Conservation (phyloP, 2,888 invertebrate genomes). For the Drosophila aldrichi region DNA sequence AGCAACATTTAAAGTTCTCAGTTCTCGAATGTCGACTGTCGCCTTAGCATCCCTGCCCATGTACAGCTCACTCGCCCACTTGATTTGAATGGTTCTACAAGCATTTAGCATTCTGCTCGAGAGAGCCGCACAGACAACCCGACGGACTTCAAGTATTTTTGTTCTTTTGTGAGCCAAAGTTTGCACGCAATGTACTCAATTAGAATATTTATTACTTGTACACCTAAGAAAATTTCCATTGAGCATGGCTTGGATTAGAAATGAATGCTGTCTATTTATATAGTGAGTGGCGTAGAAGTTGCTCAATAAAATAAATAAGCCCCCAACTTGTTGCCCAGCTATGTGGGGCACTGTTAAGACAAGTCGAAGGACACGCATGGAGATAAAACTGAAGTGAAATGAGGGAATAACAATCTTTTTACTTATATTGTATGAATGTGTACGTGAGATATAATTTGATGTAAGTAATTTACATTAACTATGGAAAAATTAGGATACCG, state of each 20-base stretch:
- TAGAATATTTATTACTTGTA: conserved; percentile 53
- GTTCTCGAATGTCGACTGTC: conserved; percentile 31
- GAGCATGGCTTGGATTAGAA: conserved; percentile 29
- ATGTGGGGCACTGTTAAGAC: background rate
- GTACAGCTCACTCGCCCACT: conserved; percentile 12
- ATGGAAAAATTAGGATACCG: background rate
- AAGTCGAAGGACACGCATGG: background rate
- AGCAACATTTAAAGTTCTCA: conserved; percentile 50
- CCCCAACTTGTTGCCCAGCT: background rate
- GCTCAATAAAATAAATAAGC: conserved; percentile 1
- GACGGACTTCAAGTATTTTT: conserved; percentile 43
- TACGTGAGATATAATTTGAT: background rate
- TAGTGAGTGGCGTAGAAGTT: background rate
- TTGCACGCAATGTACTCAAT: conserved; percentile 42
- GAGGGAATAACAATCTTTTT: background rate
- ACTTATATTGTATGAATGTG: no score
- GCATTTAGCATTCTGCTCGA: conserved; percentile 25
- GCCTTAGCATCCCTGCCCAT: conserved; percentile 15
- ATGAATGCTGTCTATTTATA: conserved; percentile 25
- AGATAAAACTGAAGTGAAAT: background rate
- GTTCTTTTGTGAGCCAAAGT: conserved; percentile 11
- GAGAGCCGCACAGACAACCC: conserved; percentile 19
- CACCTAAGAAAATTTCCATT: conserved; percentile 40
- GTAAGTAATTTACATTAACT: background rate
- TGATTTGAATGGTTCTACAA: conserved; percentile 35